Base-by-base conservation (phyloP, 2,888 invertebrate genomes). In the Toxonevra muliebris region DNA sequence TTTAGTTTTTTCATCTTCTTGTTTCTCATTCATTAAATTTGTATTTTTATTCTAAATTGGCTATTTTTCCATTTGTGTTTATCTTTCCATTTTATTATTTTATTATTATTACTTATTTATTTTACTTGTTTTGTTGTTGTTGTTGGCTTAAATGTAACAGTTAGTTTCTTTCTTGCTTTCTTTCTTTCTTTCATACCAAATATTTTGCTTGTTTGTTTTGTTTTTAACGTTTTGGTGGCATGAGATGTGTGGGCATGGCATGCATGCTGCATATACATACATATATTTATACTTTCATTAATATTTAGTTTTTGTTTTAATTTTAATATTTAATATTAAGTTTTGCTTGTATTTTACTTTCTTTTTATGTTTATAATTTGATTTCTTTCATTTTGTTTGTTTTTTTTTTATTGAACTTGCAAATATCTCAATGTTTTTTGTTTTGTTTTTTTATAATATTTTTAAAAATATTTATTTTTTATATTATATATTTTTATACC, bases 1-100 rank as follows among this genome's bases (percentile, higher is more conserved):
- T 76, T 66, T 69, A 73, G 71, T 71, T 74, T 73, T 71, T 73
- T 72, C 74, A 69, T 70, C 73, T 71, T 73, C 20, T 74, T 62
- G 70, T 74, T 75, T 70, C 65, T 62, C 63, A 65, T 65, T 54
- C 41, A 41, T 42, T 53, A 52, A n/a, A 43, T 13, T 42, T 40
- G 12, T 59, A 52, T 69, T 68, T 65, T 61, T 59, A 69, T 69
- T 52, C 65, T 72, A 66, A 70, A 69, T 70, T 73, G 69, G 68
- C 69, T 71, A 71, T 71, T 70, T 72, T 66, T 63, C 57, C 66
- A 52, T 58, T 66, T 61, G 20, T 59, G 52, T 65, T 40, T 69
- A 63, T 68, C 17, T 65, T 64, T 69, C 68, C 41, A 52, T 68
- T 69, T 42, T 43, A 19, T 62, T 45, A 54, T 40, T 7, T 45